Base-by-base conservation (phyloP, 2,888 invertebrate genomes). In the Flexamia atlantica region DNA sequence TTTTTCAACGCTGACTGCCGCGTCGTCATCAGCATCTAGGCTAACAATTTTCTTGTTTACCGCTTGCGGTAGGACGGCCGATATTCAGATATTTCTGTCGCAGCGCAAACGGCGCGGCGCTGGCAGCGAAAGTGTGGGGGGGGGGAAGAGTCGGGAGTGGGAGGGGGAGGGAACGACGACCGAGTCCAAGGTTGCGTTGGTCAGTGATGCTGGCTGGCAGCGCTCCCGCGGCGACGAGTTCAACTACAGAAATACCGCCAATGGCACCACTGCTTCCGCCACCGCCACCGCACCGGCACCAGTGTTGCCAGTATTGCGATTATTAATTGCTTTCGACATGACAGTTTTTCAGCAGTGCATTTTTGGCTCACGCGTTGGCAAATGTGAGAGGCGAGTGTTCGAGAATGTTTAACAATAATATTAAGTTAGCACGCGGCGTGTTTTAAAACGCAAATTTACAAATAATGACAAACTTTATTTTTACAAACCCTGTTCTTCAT, bases 161-260 rank as follows among this genome's bases (percentile, higher is more conserved):
- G 76, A 10, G 79, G 86, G 76, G 57, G 80, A 85, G 85, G 85
- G 74, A 83, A 83, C n/a, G n/a, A n/a, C 76, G 84, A 84, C 84
- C 84, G 84, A 46, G 30, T 70, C 82, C 84, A 84, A 84, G 84
- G 84, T 82, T 80, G 82, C 46, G 64, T 80, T 84, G 84, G 84
- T 84, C 84, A 84, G 84, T 84, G 81, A 81, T 82, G 84, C 74
- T 72, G 42, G 30, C 84, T 57, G 84, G 84, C 85, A 84, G 84
- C 60, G 82, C 84, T 80, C 68, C 83, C 68, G 70, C 40, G 70
- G 36, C 40, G 40, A 40, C 70, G 40, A 40, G 25, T 76, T 46
- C 74, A 46, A 76, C 74, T 76, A 40, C 74, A 76, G 74, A 76
- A 76, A 76, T 76, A 76, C 74, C 72, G 68, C 53, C 68, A n/a